A percentile compares a stretch with the other conserved stretches of the same genome.
phyloP scores from a whole-genome alignment of 2,113 vertebrate species.

The Semnornis frantzii region DNA sequence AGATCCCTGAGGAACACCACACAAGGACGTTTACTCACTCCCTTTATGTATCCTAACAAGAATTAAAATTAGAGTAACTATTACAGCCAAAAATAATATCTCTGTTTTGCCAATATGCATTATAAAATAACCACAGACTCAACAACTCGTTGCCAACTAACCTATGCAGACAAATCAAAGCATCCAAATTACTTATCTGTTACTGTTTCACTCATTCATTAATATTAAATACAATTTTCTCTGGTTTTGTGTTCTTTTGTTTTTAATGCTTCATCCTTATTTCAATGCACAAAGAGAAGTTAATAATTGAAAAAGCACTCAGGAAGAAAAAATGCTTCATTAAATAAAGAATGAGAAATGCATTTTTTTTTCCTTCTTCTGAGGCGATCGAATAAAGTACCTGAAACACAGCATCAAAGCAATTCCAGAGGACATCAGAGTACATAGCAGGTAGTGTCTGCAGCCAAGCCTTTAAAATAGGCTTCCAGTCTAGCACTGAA shows the following conservation, averaged over 20 bases:
- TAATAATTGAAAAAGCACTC: background rate
- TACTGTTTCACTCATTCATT: background rate
- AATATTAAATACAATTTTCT: background rate
- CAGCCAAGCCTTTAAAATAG: constrained; percentile 87
- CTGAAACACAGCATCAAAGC: constrained; percentile 82
- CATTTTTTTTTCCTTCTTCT: background rate
- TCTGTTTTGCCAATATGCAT: background rate
- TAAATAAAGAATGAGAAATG: background rate
- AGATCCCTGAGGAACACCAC: background rate
- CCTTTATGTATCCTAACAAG: background rate
- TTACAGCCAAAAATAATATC: background rate
- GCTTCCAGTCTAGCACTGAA: constrained; percentile 91
- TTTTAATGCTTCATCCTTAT: background rate
- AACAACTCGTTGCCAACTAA: background rate
- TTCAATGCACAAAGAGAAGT: background rate
- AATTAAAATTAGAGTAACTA: background rate
- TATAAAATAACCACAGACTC: background rate
- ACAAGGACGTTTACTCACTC: background rate
- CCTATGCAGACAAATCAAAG: background rate
- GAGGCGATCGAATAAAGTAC: constrained; percentile 39
- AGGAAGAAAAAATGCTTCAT: background rate
- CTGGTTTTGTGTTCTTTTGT: background rate
- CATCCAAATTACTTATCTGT: background rate
- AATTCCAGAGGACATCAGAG: constrained; percentile 71
- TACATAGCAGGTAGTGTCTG: constrained; percentile 72